A percentile compares a stretch with the other conserved stretches of the same genome.
Conservation (phyloP, 2,888 invertebrate species). For the Zele albiditarsus region DNA sequence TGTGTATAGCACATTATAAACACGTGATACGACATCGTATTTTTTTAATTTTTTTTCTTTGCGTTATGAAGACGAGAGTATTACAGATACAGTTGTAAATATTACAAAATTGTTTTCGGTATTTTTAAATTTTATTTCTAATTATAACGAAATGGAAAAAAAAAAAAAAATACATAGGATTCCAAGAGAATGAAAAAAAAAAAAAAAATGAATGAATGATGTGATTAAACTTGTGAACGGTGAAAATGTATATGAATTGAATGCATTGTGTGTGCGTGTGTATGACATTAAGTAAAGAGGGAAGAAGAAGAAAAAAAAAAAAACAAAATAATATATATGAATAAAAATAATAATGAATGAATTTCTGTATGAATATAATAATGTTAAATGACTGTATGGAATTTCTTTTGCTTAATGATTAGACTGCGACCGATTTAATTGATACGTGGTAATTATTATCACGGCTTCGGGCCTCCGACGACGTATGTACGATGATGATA, state of each 20-base stretch:
- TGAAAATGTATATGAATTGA: neutral
- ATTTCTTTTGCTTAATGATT: conserved; percentile 28
- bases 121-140: no score
- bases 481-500: conserved; percentile 10
- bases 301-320: neutral
- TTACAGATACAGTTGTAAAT: no score
- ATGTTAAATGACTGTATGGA: conserved; percentile 22
- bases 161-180: neutral
- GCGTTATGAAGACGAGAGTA: no score
- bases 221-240: neutral
- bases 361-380: conserved; percentile 20
- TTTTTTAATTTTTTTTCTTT: neutral
- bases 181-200: neutral
- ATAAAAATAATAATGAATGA: conserved; percentile 28
- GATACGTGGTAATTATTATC: conserved; percentile 37
- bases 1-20: neutral
- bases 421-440: conserved; percentile 30
- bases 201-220: conserved; percentile 2
- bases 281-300: no score
- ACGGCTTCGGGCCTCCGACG: conserved; percentile 18
- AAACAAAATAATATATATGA: neutral
- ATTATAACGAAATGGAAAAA: neutral
- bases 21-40: neutral
- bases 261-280: neutral
- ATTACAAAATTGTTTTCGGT: conserved; percentile 1